Conservation (phyloP, 2,113 vertebrate genomes). For the Oxygymnocypris stewartii region DNA sequence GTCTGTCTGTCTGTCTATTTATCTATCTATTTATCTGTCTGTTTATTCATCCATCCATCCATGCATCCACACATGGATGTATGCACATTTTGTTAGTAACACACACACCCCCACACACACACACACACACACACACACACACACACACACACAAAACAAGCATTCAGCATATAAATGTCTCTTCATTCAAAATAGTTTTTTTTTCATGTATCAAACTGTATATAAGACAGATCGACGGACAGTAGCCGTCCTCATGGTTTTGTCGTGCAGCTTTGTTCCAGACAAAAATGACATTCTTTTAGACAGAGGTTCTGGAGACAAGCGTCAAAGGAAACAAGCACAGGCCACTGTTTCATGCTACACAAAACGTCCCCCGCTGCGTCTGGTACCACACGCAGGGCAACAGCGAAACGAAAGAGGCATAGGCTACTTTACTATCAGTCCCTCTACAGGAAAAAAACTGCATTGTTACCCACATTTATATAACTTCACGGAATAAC, state of each 20-base stretch:
- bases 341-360: constrained; percentile 40
- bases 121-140: not conserved
- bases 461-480: not conserved
- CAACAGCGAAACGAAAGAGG: constrained; percentile 28
- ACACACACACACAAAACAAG: not conserved
- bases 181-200: constrained; percentile 2
- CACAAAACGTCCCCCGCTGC: constrained; percentile 45
- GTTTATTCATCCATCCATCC: not conserved
- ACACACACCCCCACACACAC: not conserved
- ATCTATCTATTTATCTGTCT: not conserved
- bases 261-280: constrained; percentile 28
- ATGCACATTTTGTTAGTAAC: not conserved
- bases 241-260: not conserved
- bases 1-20: not conserved
- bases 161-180: not conserved
- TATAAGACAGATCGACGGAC: not conserved
- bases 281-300: constrained; percentile 33
- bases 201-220: not conserved
- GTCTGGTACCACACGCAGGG: constrained; percentile 49
- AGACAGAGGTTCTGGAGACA: not conserved
- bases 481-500: not conserved
- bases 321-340: constrained; percentile 32
- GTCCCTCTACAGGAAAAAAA: constrained; percentile 3
- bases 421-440: constrained; percentile 20
- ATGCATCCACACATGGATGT: not conserved